Evolutionary conservation across 2,888 invertebrate species (phyloP).

Genomic region (Chalcis sispes): DNA sequence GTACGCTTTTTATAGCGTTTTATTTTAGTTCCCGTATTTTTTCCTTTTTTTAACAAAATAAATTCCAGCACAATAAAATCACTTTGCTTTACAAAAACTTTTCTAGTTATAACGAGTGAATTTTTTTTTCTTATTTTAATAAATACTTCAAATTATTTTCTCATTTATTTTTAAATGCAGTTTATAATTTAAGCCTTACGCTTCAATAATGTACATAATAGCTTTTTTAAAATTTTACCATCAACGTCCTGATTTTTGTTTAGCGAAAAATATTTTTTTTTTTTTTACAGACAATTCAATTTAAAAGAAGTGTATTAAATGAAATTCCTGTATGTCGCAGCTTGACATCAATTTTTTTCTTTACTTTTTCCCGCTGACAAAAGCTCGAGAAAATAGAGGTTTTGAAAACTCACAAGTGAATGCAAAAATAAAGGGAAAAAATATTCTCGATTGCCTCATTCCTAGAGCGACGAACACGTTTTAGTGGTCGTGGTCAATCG

Average conservation of each 20-base stretch:
- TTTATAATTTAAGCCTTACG: not conserved
- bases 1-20: no score
- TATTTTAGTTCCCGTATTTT: not conserved
- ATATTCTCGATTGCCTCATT: conserved; percentile 22
- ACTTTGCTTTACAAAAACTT: no score
- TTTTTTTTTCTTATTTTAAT: no score
- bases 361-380: not conserved
- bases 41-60: not conserved
- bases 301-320: conserved; percentile 8
- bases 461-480: conserved; percentile 11
- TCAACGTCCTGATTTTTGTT: not conserved
- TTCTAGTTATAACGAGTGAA: no score
- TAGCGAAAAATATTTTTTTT: not conserved
- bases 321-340: not conserved
- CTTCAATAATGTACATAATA: not conserved
- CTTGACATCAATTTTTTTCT: not conserved
- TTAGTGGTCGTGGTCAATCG: conserved; percentile 19
- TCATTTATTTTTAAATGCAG: no score
- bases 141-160: no score
- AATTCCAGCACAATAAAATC: no score
- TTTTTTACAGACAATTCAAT: conserved; percentile 7
- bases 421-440: conserved; percentile 27
- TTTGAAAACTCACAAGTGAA: conserved; percentile 14
- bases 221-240: not conserved
- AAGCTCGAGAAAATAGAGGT: conserved; percentile 21